Conservation (phyloP, 2,113 vertebrate species). For the Podarcis muralis region DNA sequence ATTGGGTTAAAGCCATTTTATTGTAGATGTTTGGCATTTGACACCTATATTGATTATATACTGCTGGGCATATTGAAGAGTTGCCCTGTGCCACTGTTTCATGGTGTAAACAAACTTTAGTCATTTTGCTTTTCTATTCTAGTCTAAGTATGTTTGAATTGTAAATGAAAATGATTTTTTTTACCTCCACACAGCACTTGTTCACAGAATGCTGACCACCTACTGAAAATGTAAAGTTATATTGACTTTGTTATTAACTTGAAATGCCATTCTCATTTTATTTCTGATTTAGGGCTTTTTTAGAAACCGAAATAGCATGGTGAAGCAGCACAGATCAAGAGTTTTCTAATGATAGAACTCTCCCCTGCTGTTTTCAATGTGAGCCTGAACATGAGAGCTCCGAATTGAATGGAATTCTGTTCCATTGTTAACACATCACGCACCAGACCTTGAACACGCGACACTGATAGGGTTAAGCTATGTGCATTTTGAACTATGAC, state of each 20-base stretch:
- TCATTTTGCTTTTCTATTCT: neutral
- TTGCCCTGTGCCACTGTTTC: neutral
- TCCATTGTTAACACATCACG: slow-evolving; percentile 2
- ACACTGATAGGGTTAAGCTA: slow-evolving; percentile 14
- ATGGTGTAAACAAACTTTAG: neutral
- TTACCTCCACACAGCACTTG: neutral
- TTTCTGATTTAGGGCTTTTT: neutral
- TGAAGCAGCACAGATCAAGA: slow-evolving; percentile 23
- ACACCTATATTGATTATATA: neutral
- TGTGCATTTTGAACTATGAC: slow-evolving; percentile 30
- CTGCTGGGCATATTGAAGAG: neutral
- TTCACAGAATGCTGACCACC: neutral
- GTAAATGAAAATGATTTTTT: slow-evolving; percentile 2
- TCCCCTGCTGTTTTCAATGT: slow-evolving; percentile 20
- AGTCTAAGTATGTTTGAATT: neutral
- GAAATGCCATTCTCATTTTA: slow-evolving; percentile 4
- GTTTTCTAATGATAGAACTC: slow-evolving; percentile 14
- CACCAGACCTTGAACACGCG: neutral
- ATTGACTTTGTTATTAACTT: slow-evolving; percentile 20
- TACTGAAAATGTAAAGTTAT: slow-evolving; percentile 30
- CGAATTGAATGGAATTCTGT: slow-evolving; percentile 8
- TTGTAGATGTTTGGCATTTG: neutral
- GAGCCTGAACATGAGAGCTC: slow-evolving; percentile 8
- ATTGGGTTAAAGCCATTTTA: too few species aligned
- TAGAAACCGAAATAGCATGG: neutral